Percentiles rank a stretch among this genome's conserved stretches.
phyloP scores from a whole-genome alignment of 2,113 vertebrate genomes.

The Cyphomyrus discorhynchus region DNA sequence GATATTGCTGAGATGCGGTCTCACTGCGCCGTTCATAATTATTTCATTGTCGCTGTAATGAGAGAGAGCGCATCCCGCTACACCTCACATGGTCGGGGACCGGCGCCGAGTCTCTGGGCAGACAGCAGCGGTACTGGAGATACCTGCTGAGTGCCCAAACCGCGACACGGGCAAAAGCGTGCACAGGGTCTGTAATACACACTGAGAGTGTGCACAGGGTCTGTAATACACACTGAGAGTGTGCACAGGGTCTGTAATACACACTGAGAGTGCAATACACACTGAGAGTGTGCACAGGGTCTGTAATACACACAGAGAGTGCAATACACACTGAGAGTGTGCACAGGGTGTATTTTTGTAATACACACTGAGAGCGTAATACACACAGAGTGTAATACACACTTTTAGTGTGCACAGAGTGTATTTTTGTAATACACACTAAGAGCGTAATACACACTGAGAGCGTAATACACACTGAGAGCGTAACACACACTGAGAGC shows the following conservation, averaged over 20 bases:
- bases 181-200: background rate
- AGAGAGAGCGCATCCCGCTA: slow-evolving; percentile 49
- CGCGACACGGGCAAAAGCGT: background rate
- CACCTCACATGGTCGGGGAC: slow-evolving; percentile 41
- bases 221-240: background rate
- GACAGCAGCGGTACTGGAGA: slow-evolving; percentile 11
- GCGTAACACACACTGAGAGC: background rate
- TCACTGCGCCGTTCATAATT: slow-evolving; percentile 65
- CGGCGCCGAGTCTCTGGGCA: slow-evolving; percentile 29
- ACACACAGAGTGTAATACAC: background rate
- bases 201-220: background rate
- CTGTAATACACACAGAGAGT: background rate
- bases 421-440: background rate
- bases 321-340: background rate
- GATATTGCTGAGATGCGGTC: slow-evolving; percentile 70
- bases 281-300: background rate
- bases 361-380: background rate
- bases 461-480: background rate
- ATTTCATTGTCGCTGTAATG: slow-evolving; percentile 73
- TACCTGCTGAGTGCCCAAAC: background rate
- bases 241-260: background rate
- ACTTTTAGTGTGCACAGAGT: background rate
- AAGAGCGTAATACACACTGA: background rate
- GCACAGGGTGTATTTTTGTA: background rate
- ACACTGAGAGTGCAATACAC: background rate